phyloP scores from a whole-genome alignment of 1,140 invertebrate genomes.

The Cyclargus thomasi region DNA sequence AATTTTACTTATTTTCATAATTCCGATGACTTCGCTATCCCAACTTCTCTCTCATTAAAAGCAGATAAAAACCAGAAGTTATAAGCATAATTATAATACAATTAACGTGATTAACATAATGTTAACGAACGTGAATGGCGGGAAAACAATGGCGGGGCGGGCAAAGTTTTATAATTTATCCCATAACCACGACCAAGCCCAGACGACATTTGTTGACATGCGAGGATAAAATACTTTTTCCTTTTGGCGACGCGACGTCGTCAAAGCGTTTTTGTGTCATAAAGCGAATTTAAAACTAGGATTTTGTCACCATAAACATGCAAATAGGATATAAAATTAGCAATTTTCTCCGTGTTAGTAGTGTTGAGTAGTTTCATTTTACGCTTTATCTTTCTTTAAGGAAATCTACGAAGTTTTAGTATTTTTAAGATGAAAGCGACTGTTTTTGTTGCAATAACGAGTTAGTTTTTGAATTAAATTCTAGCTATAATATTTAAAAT shows the following conservation, averaged over 20 bases:
- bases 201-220: slow-evolving; percentile 44
- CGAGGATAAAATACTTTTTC: slow-evolving; percentile 33
- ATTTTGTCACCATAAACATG: slow-evolving; percentile 4
- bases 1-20: too few relatives aligned
- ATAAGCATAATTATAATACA: slow-evolving; percentile 1
- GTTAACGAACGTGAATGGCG: neutral
- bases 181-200: slow-evolving; percentile 42
- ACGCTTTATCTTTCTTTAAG: neutral
- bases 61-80: neutral
- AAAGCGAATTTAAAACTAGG: slow-evolving; percentile 29
- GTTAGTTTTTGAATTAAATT: too few relatives aligned
- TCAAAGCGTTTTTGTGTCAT: slow-evolving; percentile 49
- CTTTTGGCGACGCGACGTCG: slow-evolving; percentile 38
- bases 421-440: neutral
- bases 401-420: neutral
- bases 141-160: neutral
- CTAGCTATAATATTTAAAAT: too few relatives aligned
- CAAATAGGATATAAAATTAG: slow-evolving; percentile 15
- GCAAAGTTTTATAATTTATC: slow-evolving; percentile 32
- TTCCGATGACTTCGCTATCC: too few relatives aligned
- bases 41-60: neutral
- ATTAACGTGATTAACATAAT: neutral
- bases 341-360: neutral
- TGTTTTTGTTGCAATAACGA: too few relatives aligned
- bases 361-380: neutral